Percentiles rank a stretch among this genome's conserved stretches.
Evolutionary conservation across 2,888 invertebrate genomes (phyloP).

Genomic region (Stictocephala bisonia): DNA sequence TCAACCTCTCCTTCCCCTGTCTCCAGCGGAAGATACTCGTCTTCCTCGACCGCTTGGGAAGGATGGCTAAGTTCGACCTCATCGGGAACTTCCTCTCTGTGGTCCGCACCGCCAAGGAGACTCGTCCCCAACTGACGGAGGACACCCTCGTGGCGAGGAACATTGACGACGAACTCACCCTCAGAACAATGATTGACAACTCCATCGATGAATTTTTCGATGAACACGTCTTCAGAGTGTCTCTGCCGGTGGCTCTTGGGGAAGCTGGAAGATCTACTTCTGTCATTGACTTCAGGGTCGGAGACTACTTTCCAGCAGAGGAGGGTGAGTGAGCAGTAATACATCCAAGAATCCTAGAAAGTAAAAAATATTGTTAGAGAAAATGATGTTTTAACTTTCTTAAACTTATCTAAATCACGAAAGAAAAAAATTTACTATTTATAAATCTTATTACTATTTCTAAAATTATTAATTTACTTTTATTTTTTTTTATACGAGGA

Average conservation of each 20-base stretch:
- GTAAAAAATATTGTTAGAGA: too few relatives aligned
- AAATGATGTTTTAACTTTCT: too few relatives aligned
- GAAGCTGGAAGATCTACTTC: constrained; percentile 43
- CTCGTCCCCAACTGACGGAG: constrained; percentile 43
- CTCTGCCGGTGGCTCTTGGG: constrained; percentile 45
- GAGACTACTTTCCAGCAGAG: constrained; percentile 48
- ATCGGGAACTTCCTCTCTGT: constrained; percentile 57
- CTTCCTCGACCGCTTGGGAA: constrained; percentile 69
- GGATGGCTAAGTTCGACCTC: constrained; percentile 61
- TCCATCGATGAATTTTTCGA: constrained; percentile 71
- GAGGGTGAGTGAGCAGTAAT: constrained; percentile 33
- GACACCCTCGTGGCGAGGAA: constrained; percentile 62
- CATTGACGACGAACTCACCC: constrained; percentile 52
- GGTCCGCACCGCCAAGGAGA: constrained; percentile 52
- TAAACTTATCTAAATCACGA: too few relatives aligned
- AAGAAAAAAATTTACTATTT: too few relatives aligned
- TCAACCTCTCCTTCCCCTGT: constrained; percentile 70
- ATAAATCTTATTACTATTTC: too few relatives aligned
- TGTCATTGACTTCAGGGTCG: constrained; percentile 52
- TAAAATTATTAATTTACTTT: too few relatives aligned
- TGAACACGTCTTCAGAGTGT: constrained; percentile 66
- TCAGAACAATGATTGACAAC: constrained; percentile 65
- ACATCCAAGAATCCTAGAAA: too few relatives aligned
- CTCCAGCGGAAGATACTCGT: constrained; percentile 70
- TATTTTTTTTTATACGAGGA: too few relatives aligned